Evolutionary conservation across 2,888 invertebrate species (phyloP).

Genomic region (Ennomos fuscantarius): DNA sequence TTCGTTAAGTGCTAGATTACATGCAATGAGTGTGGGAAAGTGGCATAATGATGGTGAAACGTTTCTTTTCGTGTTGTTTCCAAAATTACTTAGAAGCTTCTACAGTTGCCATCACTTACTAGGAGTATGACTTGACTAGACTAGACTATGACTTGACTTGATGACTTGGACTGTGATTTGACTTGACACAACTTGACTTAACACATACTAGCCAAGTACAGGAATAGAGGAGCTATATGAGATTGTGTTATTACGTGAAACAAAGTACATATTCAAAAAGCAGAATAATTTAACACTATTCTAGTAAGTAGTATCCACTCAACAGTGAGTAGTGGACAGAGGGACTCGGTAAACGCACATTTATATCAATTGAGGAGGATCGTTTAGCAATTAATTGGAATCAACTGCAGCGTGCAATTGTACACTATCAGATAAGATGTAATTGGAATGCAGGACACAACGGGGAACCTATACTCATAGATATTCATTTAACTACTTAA

Average conservation of each 20-base stretch:
- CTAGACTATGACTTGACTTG: too few species aligned
- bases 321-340: slow-evolving; percentile 1
- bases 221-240: too few species aligned
- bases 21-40: background rate
- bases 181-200: too few species aligned
- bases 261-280: too few species aligned
- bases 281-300: too few species aligned
- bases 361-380: slow-evolving; percentile 48
- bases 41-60: too few species aligned
- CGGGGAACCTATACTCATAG: slow-evolving; percentile 4
- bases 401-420: slow-evolving; percentile 33
- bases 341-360: slow-evolving; percentile 35
- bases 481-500: slow-evolving; percentile 15
- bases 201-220: too few species aligned
- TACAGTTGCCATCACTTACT: slow-evolving; percentile 31
- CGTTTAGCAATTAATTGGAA: slow-evolving; percentile 46
- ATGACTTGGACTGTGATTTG: too few species aligned
- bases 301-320: slow-evolving; percentile 1
- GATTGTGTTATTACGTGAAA: too few species aligned
- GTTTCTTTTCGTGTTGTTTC: too few species aligned
- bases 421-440: slow-evolving; percentile 31
- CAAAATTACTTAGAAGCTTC: too few species aligned
- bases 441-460: slow-evolving; percentile 20
- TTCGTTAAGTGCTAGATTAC: too few species aligned
- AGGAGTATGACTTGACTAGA: slow-evolving; percentile 9